phyloP scores from a whole-genome alignment of 2,797 vertebrate species.

The Etheostoma nigrum region DNA sequence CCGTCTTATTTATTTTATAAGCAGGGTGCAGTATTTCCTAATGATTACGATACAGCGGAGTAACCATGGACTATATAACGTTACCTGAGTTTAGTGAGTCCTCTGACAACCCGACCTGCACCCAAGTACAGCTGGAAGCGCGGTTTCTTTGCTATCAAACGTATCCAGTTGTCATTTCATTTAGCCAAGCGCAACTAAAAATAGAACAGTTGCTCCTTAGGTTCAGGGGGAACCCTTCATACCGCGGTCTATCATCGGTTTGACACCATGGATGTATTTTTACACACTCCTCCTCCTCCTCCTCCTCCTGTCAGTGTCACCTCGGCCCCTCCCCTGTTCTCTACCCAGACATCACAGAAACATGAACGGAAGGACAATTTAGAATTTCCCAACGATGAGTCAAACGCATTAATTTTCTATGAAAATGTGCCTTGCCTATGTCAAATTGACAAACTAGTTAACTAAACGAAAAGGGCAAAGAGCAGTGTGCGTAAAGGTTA shows the following conservation, averaged over 20 bases:
- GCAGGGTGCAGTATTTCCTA: background rate
- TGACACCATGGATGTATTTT: conserved; percentile 4
- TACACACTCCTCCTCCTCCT: conserved; percentile 24
- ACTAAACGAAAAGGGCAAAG: background rate
- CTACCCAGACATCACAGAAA: background rate
- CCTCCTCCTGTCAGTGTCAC: conserved; percentile 55
- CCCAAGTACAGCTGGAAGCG: conserved; percentile 66
- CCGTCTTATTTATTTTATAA: background rate
- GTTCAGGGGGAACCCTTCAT: conserved; percentile 31
- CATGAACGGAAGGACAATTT: background rate
- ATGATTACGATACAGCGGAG: background rate
- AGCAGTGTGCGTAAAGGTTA: background rate
- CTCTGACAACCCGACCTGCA: conserved; percentile 79
- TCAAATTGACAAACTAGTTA: background rate
- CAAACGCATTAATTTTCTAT: background rate
- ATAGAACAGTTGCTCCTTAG: background rate
- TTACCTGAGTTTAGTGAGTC: conserved; percentile 81
- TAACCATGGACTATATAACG: conserved; percentile 48
- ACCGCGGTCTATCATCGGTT: conserved; percentile 48
- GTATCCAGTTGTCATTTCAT: conserved; percentile 53
- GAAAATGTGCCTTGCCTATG: fast-evolving
- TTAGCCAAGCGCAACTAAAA: background rate
- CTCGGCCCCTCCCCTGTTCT: conserved; percentile 39
- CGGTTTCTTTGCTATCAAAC: background rate
- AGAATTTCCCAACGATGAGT: background rate